phyloP scores from a whole-genome alignment of 2,888 invertebrate species.

The Xestia c-nigrum region DNA sequence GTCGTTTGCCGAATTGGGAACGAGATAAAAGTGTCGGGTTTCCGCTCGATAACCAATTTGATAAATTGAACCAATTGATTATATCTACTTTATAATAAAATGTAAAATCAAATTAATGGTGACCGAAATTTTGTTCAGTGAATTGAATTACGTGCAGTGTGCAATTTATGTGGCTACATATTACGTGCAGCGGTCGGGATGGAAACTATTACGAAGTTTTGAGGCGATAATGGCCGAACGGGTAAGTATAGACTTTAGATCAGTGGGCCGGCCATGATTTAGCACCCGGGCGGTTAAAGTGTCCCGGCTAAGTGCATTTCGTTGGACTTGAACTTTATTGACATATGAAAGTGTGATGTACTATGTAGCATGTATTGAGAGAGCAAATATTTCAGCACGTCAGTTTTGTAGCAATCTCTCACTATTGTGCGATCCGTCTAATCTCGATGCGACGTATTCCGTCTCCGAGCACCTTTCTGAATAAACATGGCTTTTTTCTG shows the following conservation, averaged over 20 bases:
- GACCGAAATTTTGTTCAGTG: slow-evolving; percentile 59
- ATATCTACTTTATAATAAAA: slow-evolving; percentile 48
- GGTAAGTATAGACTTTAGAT: slow-evolving; percentile 64
- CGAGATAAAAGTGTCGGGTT: slow-evolving; percentile 55
- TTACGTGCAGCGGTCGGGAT: slow-evolving; percentile 60
- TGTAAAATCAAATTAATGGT: slow-evolving; percentile 56
- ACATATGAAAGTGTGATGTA: slow-evolving; percentile 10
- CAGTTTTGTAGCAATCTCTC: slow-evolving; percentile 11
- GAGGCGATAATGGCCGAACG: slow-evolving; percentile 61
- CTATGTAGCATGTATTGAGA: background rate
- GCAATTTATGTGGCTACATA: slow-evolving; percentile 65
- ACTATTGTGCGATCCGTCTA: slow-evolving; percentile 7
- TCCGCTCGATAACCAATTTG: slow-evolving; percentile 30
- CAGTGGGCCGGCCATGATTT: slow-evolving; percentile 58
- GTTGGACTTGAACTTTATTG: slow-evolving; percentile 31
- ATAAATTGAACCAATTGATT: slow-evolving; percentile 59
- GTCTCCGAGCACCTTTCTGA: slow-evolving; percentile 7
- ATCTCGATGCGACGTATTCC: slow-evolving; percentile 24
- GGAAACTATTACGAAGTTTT: slow-evolving; percentile 63
- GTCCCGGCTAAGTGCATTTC: slow-evolving; percentile 36
- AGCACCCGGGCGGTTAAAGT: slow-evolving; percentile 35
- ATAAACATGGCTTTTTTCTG: slow-evolving; percentile 21
- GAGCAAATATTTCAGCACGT: background rate
- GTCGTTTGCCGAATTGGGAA: slow-evolving; percentile 35
- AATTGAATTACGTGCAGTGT: slow-evolving; percentile 58